phyloP scores from a whole-genome alignment of 2,888 invertebrate species.

The Hirtodrosophila alboralis region DNA sequence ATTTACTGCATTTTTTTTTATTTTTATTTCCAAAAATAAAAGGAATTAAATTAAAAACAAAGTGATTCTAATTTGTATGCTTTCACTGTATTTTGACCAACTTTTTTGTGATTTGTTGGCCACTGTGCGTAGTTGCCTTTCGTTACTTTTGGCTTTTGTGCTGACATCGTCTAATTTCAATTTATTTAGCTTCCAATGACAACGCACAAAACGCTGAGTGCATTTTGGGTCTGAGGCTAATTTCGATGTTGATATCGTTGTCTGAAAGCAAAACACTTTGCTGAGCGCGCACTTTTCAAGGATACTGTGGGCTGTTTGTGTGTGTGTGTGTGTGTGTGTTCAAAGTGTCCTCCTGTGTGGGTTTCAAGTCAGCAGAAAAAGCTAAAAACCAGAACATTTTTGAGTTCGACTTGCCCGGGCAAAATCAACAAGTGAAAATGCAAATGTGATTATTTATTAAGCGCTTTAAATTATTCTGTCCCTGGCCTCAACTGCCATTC shows the following conservation, averaged over 20 bases:
- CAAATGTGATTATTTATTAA: conserved; percentile 80
- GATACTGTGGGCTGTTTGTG: conserved; percentile 12
- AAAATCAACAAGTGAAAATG: conserved; percentile 81
- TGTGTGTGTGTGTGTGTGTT: conserved; percentile 12
- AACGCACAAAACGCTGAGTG: conserved; percentile 68
- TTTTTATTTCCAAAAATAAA: too few relatives aligned
- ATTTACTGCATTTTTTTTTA: too few relatives aligned
- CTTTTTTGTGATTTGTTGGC: too few relatives aligned
- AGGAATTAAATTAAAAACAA: too few relatives aligned
- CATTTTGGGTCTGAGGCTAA: conserved; percentile 45
- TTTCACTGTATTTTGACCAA: too few relatives aligned
- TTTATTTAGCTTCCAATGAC: conserved; percentile 77
- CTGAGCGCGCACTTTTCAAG: conserved; percentile 54
- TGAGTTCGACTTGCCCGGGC: conserved; percentile 20
- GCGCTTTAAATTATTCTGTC: conserved; percentile 69
- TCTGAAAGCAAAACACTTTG: conserved; percentile 32
- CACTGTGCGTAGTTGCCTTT: conserved; percentile 16
- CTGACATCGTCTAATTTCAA: conserved; percentile 76
- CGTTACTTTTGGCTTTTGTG: conserved; percentile 63
- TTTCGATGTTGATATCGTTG: conserved; percentile 53
- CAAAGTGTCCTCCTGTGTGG: conserved; percentile 19
- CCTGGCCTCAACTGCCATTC: conserved; percentile 18
- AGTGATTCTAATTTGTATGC: too few relatives aligned
- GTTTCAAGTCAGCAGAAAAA: conserved; percentile 47
- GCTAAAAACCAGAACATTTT: conserved; percentile 25